Evolutionary conservation across 2,888 invertebrate species (phyloP), one percentile per base, ranked within the genome.

Genomic region (Amblyjoppa fuscipennis): DNA sequence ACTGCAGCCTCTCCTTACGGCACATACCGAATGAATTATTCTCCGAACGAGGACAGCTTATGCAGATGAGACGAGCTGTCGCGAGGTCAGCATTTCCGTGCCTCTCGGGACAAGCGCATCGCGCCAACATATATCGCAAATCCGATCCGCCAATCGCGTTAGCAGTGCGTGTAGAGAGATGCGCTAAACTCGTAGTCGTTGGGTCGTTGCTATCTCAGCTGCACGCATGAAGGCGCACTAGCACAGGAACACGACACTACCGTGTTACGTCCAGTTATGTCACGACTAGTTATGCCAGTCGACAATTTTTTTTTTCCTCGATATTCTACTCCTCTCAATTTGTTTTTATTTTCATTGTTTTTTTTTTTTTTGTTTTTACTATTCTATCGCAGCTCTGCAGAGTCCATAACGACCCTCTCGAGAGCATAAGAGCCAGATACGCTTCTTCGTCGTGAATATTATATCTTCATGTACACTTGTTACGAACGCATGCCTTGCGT

Each of bases 231-330:
- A 82, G 78, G 81, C 71, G 41, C 84, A 87, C 76, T 79, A 69
- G 73, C 59, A 53, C 73, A 76, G 86, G 81, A 86, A 89, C 82
- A 85, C 86, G 86, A 87, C 87, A 84, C 85, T 83, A 77, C 82
- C 84, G 87, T 84, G 87, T 88, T 86, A 87, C 84, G 80, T 84
- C 76, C 82, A 89, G 87, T 89, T 89, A 88, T 87, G 88, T 88
- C 85, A 86, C 88, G 87, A 89, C 89, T 87, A 88, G 89, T 88
- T 89, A 88, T 86, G 87, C 88, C 79, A 87, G 87, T 88, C 77
- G 68, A 73, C 84, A 87, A 86, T 51, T 77, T 70, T 77, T 76
- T 56, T 87, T 69, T 73, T 82, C 59, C 70, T 61, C 11, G 16
- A 51, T 69, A 83, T 75, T 49, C 71, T 59, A 53, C 70, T 68